Evolutionary conservation across 2,888 invertebrate genomes (phyloP).

Genomic region (Chrysotoxum bicinctum): DNA sequence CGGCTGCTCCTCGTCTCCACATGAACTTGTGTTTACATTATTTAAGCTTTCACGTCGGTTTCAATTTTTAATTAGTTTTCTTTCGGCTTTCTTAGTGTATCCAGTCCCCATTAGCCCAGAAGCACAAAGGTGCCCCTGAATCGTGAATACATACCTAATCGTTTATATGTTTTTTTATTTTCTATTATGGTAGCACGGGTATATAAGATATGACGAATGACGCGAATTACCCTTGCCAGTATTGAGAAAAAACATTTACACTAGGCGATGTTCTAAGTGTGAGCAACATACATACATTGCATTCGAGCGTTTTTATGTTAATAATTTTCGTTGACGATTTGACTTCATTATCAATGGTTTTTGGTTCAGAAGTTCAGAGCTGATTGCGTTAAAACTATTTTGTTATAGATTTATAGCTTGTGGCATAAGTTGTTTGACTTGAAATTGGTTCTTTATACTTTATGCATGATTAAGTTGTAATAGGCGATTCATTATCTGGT

Average conservation of each 20-base stretch:
- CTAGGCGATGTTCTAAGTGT: not conserved
- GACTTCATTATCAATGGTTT: not conserved
- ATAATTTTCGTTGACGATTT: not conserved
- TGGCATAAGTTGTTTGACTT: not conserved
- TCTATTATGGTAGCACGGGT: not conserved
- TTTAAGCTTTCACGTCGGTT: constrained; percentile 5
- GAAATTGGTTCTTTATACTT: not conserved
- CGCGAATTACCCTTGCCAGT: not conserved
- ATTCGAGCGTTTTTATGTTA: not conserved
- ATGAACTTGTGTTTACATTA: constrained; percentile 38
- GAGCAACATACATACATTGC: too few relatives aligned
- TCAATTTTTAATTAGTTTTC: constrained; percentile 46
- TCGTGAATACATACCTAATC: not conserved
- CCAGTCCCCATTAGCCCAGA: not conserved
- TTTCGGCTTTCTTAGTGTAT: not conserved
- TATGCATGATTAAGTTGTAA: too few relatives aligned
- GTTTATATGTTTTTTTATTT: not conserved
- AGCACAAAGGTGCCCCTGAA: constrained; percentile 23
- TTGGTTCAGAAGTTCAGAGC: not conserved
- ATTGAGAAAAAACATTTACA: not conserved
- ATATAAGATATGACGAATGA: not conserved
- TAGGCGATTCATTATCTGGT: too few relatives aligned
- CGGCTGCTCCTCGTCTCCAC: not conserved
- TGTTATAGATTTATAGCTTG: not conserved
- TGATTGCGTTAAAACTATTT: not conserved